These are phyloP conservation scores for Apostichopus japonicus DNA, from an alignment of 35 echinoderm and acorn worm genomes.

Conservation along the genomic window DNA sequence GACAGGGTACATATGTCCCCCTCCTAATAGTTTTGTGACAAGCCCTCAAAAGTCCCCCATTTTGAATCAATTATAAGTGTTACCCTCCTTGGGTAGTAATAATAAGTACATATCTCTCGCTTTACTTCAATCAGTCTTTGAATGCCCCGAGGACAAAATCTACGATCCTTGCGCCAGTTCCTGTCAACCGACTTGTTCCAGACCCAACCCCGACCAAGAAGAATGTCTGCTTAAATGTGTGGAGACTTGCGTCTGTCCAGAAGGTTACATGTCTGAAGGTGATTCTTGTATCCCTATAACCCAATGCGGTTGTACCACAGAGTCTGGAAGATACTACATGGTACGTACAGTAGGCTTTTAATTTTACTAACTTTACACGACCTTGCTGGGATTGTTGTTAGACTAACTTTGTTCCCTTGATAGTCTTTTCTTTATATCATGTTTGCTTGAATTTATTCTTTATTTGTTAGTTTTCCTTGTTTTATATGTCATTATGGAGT, in stretches of 20 bases:
- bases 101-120: not conserved
- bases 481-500: too few relatives aligned
- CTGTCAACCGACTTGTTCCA: slow-evolving; percentile 56
- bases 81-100: too few relatives aligned
- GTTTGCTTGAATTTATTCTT: too few relatives aligned
- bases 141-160: slow-evolving; percentile 33
- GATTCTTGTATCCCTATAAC: slow-evolving; percentile 56
- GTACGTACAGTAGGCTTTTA: slow-evolving; percentile 13
- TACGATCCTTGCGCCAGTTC: slow-evolving; percentile 56
- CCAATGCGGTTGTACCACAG: slow-evolving; percentile 61
- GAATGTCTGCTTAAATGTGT: slow-evolving; percentile 58
- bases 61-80: too few relatives aligned
- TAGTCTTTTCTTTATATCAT: too few relatives aligned
- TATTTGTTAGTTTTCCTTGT: too few relatives aligned
- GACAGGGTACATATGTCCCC: too few relatives aligned
- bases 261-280: slow-evolving; percentile 55
- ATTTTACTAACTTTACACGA: not conserved
- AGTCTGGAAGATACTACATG: slow-evolving; percentile 60
- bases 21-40: too few relatives aligned
- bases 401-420: too few relatives aligned
- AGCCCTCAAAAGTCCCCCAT: too few relatives aligned
- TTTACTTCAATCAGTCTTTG: slow-evolving; percentile 38
- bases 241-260: slow-evolving; percentile 55
- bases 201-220: not conserved
- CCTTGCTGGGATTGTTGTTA: too few relatives aligned